Evolutionary conservation across 2,113 vertebrate genomes (phyloP).

Genomic region (Excalfactoria chinensis): DNA sequence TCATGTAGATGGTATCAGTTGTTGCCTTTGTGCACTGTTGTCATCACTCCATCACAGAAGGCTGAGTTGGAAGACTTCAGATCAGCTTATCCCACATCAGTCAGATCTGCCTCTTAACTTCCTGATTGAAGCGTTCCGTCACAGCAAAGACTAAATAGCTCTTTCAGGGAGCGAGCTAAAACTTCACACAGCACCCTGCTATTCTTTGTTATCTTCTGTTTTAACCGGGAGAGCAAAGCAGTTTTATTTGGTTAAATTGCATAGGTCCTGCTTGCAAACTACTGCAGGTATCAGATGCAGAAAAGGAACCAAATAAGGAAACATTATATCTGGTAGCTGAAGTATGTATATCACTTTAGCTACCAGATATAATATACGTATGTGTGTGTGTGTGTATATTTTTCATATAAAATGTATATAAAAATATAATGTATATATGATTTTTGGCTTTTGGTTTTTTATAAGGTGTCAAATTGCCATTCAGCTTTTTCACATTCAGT

Average conservation of each 20-base stretch:
- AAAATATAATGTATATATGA: too few relatives aligned
- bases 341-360: too few relatives aligned
- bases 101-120: neutral
- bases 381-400: too few relatives aligned
- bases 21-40: too few relatives aligned
- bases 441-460: too few relatives aligned
- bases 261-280: neutral
- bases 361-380: too few relatives aligned
- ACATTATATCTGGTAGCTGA: neutral
- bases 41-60: too few relatives aligned
- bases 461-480: accelerated
- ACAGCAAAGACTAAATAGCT: neutral
- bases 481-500: neutral
- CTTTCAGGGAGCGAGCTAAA: accelerated
- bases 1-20: too few relatives aligned
- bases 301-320: neutral
- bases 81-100: neutral
- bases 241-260: neutral
- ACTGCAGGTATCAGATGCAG: neutral
- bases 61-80: neutral
- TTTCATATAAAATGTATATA: too few relatives aligned
- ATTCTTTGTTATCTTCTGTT: neutral
- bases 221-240: neutral
- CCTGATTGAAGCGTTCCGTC: neutral
- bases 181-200: neutral